Percentiles rank a stretch among this genome's conserved stretches.
Evolutionary conservation across 2,888 invertebrate species (phyloP).

Genomic region (Oegoconia quadripuncta): DNA sequence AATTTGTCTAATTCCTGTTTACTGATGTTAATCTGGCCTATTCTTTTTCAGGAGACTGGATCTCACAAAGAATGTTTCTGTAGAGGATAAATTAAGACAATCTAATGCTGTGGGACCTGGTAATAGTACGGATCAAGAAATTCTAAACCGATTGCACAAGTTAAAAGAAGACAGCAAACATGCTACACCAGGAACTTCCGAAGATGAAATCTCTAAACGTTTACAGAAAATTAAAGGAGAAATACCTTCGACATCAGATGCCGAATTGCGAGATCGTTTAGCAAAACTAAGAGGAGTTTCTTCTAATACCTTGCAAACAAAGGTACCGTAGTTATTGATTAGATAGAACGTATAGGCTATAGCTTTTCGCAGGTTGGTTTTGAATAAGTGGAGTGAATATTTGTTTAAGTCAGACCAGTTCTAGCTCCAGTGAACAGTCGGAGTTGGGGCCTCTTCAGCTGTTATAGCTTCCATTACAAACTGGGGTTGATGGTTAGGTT

Average conservation of each 20-base stretch:
- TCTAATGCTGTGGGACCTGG: background rate
- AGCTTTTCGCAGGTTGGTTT: too few relatives aligned
- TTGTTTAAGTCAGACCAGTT: too few relatives aligned
- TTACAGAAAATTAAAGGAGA: conserved; percentile 53
- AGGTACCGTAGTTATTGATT: conserved; percentile 32
- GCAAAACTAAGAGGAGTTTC: conserved; percentile 83
- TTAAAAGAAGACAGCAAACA: conserved; percentile 79
- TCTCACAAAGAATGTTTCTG: conserved; percentile 18
- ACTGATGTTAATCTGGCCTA: background rate
- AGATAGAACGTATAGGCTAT: too few relatives aligned
- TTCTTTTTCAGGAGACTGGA: conserved; percentile 31
- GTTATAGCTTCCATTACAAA: too few relatives aligned
- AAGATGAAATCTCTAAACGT: conserved; percentile 46
- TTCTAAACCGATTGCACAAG: conserved; percentile 83
- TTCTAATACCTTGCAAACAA: conserved; percentile 30
- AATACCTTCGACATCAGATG: conserved; percentile 75
- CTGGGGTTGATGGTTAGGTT: too few relatives aligned
- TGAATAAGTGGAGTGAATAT: too few relatives aligned
- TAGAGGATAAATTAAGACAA: background rate
- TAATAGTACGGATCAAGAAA: conserved; percentile 42
- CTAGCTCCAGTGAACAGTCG: too few relatives aligned
- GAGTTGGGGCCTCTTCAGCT: too few relatives aligned
- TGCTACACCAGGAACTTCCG: conserved; percentile 22
- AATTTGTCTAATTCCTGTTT: too few relatives aligned
- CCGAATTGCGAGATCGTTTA: conserved; percentile 82